Base-by-base conservation (phyloP, 2,888 invertebrate species). In the Ceriagrion tenellum region DNA sequence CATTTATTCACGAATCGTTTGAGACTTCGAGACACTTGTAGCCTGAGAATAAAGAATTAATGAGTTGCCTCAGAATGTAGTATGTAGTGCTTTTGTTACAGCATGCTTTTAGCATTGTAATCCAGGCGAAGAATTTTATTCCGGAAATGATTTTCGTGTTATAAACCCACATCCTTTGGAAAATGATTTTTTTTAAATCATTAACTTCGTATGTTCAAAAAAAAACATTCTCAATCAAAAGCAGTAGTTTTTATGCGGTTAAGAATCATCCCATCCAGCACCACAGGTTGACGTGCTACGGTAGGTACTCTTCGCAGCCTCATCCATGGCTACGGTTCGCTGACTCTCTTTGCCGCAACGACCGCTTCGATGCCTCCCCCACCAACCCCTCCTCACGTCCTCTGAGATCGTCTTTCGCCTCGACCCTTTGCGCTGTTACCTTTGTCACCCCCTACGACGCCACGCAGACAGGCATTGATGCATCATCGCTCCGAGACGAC, bases 401-500 rank as follows among this genome's bases (percentile, higher is more conserved):
- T 30, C 56, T 56, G 35, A 90, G 81, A 90, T 90, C 90, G 90
- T 35, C 30, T 47, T 4, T 47, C 3, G 8, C 90, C 30, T 56
- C 56, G 59, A 6, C 59, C 20, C 26, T 40, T 30, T 4, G 47
- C 47, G 4, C 91, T 35, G 30, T 3, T 4, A 30, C 40, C 59
- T 35, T 18, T 91, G 26, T 56, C 91, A 35, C 10, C 59, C 16
- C n/a, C 47, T 40, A 18, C 40, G 81, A 35, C n/a, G 55, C 10
- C 12, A n/a, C 69, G 69, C 35, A 47, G 93, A 55, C 47, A 55
- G 69, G 20, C 20, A 20, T 20, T n/a, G 69, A 93, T 93, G 93
- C 69, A 69, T 93, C 69, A 93, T 93, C 91, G 81, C 81, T 16
- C 81, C 6, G 69, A 69, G 69, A 69, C 69, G 26, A 10, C 69